A percentile compares a stretch with the other conserved stretches of the same genome.
Conservation (phyloP, 2,113 vertebrate genomes). For the Tetrax tetrax region DNA sequence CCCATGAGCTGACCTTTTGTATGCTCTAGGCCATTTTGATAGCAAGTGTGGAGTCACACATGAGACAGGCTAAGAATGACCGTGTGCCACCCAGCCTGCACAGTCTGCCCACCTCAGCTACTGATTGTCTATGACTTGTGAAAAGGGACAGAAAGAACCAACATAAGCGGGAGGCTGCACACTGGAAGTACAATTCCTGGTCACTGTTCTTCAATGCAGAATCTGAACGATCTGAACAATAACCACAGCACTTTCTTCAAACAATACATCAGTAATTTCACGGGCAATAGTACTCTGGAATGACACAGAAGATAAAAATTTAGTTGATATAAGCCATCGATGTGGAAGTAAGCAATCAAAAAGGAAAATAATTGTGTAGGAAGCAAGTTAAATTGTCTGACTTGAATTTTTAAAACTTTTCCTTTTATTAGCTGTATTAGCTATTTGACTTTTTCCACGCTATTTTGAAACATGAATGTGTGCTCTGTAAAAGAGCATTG, state of each 20-base stretch:
- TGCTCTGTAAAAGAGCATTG: background rate
- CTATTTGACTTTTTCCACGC: background rate
- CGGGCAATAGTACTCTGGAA: background rate
- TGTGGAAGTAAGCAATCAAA: background rate
- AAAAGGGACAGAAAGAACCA: background rate
- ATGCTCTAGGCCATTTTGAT: background rate
- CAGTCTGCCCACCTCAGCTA: background rate
- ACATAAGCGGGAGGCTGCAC: background rate
- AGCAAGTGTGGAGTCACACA: background rate
- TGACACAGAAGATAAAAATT: background rate
- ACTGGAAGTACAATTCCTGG: background rate
- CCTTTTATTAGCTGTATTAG: background rate
- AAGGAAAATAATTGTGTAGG: background rate
- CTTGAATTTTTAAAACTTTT: background rate
- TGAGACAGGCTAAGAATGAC: background rate
- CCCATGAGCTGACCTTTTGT: background rate
- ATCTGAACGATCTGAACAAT: background rate
- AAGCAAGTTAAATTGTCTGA: background rate
- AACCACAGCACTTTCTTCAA: background rate
- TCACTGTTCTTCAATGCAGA: background rate
- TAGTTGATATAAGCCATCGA: background rate
- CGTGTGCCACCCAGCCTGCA: background rate
- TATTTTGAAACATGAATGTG: background rate
- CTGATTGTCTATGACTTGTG: background rate
- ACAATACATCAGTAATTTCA: background rate